phyloP scores from a whole-genome alignment of 1,140 invertebrate genomes.

The Eupeodes corollae region DNA sequence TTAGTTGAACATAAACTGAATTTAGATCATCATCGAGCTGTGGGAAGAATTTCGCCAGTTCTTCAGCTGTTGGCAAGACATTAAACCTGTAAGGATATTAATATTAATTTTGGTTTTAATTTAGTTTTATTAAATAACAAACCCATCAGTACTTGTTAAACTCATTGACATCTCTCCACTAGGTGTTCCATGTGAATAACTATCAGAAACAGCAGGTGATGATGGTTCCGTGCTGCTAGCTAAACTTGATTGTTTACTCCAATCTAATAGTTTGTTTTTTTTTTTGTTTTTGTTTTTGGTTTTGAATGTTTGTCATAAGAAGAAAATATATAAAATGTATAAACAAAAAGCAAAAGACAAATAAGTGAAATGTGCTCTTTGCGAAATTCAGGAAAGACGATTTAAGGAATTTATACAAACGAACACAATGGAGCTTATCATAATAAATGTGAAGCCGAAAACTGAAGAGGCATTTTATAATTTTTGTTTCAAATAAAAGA shows the following conservation, averaged over 20 bases:
- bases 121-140: neutral
- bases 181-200: constrained; percentile 42
- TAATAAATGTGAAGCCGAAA: too few relatives aligned
- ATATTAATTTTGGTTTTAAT: constrained; percentile 1
- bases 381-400: too few relatives aligned
- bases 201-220: constrained; percentile 50
- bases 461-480: too few relatives aligned
- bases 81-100: constrained; percentile 9
- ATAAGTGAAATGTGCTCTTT: too few relatives aligned
- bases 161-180: constrained; percentile 51
- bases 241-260: constrained; percentile 32
- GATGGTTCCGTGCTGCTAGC: constrained; percentile 50
- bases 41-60: constrained; percentile 42
- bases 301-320: neutral
- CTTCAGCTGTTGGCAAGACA: constrained; percentile 5
- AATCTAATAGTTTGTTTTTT: constrained; percentile 21
- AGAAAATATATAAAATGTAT: too few relatives aligned
- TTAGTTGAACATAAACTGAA: constrained; percentile 47
- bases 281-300: neutral
- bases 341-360: too few relatives aligned
- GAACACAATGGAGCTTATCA: too few relatives aligned
- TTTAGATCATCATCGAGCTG: constrained; percentile 46
- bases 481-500: too few relatives aligned
- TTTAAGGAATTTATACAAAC: too few relatives aligned
- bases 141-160: constrained; percentile 51